These are phyloP conservation scores for Drosophila lacteicornis DNA, from an alignment of 1,140 invertebrate species.

Conservation along the genomic window DNA sequence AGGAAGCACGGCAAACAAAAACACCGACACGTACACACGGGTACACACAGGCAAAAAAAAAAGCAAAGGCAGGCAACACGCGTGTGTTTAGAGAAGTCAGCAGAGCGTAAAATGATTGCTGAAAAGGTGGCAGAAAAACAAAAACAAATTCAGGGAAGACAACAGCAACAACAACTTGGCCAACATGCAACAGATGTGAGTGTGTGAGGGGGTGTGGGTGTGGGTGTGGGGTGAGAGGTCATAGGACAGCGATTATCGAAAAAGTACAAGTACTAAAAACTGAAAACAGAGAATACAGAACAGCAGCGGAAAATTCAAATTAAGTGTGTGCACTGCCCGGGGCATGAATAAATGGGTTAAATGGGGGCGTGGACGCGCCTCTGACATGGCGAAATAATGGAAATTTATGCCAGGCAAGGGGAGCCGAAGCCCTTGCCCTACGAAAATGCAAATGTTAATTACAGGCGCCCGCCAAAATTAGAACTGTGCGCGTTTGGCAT, in stretches of 20 bases:
- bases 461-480: constrained; percentile 57
- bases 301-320: constrained; percentile 43
- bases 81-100: constrained; percentile 38
- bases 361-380: constrained; percentile 29
- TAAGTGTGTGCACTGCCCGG: constrained; percentile 19
- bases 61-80: constrained; percentile 1
- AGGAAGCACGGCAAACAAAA: constrained; percentile 34
- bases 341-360: constrained; percentile 33
- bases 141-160: constrained; percentile 21
- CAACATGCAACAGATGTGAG: constrained; percentile 71
- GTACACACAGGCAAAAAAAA: constrained; percentile 3
- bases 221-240: constrained; percentile 4
- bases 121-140: constrained; percentile 25
- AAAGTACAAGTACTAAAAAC: constrained; percentile 29
- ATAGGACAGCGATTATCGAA: constrained; percentile 28
- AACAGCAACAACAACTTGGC: constrained; percentile 54
- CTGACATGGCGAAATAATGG: constrained; percentile 48
- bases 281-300: constrained; percentile 10
- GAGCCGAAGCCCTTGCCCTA: constrained; percentile 19
- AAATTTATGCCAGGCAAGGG: constrained; percentile 55
- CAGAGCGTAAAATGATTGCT: constrained; percentile 27
- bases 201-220: background rate
- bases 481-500: constrained; percentile 67
- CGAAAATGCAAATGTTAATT: constrained; percentile 80
- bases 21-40: constrained; percentile 15